A percentile compares a stretch with the other conserved stretches of the same genome.
These are phyloP conservation scores for Melipona bicolor DNA, from an alignment of 2,888 invertebrate species.

Conservation along the genomic window DNA sequence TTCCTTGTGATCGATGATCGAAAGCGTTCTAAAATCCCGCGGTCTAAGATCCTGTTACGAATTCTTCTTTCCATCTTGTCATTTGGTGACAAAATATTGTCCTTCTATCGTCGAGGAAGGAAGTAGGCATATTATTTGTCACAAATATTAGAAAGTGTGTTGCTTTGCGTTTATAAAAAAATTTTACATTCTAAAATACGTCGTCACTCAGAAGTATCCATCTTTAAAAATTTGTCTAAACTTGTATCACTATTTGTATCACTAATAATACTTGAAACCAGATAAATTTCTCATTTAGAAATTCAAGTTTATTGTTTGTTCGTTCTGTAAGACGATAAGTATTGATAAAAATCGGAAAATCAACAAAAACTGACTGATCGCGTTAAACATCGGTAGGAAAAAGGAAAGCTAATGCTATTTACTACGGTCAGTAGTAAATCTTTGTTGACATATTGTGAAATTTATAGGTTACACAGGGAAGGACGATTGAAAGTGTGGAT, in stretches of 20 bases:
- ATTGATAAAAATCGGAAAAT: not conserved
- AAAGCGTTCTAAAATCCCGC: not conserved
- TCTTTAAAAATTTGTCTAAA: not conserved
- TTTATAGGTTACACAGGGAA: not conserved
- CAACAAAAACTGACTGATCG: not conserved
- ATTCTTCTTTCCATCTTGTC: not conserved
- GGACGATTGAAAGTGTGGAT: not conserved
- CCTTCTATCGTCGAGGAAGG: not conserved
- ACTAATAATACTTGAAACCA: not conserved
- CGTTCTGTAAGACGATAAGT: not conserved
- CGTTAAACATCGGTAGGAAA: not conserved
- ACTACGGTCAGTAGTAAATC: not conserved
- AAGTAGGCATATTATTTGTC: not conserved
- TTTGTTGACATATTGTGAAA: conserved; percentile 29
- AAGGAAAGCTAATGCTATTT: not conserved
- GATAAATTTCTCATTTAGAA: not conserved
- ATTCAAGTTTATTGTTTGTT: not conserved
- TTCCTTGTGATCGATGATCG: not conserved
- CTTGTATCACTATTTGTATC: not conserved
- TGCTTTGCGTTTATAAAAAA: not conserved
- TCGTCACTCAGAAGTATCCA: not conserved
- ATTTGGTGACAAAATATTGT: not conserved
- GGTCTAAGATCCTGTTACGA: not conserved
- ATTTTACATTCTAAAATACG: not conserved
- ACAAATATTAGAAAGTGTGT: not conserved